Evolutionary conservation across 2,888 invertebrate genomes (phyloP).

Genomic region (Holacanthella duospinosa): DNA sequence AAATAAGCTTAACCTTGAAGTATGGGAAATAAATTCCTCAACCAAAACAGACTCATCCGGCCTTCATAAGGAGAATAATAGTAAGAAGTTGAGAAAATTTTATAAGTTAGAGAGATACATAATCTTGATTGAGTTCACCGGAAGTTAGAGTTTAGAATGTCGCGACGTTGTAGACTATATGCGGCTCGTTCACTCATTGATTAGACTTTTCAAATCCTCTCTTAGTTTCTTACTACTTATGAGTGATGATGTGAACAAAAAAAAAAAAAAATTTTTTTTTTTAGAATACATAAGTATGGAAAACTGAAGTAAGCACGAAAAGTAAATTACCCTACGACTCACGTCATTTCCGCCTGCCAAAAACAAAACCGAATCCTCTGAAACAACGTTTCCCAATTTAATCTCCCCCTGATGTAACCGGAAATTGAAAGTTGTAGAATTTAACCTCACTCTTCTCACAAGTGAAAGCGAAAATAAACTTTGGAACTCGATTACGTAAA

Average conservation of each 20-base stretch:
- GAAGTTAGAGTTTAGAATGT: constrained; percentile 2
- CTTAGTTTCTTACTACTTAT: too few species aligned
- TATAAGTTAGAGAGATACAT: not conserved
- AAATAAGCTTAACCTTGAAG: not conserved
- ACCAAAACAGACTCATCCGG: constrained; percentile 8
- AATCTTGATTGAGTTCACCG: not conserved
- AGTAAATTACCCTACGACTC: too few species aligned
- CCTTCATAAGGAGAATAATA: not conserved
- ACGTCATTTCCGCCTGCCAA: not conserved
- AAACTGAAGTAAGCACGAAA: too few species aligned
- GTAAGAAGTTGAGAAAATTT: too few species aligned
- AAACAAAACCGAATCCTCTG: not conserved
- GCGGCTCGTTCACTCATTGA: not conserved
- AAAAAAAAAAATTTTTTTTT: too few species aligned
- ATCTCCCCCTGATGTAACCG: not conserved
- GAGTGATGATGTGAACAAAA: too few species aligned
- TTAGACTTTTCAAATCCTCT: too few species aligned
- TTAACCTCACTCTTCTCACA: too few species aligned
- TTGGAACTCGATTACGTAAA: too few species aligned
- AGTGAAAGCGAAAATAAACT: too few species aligned
- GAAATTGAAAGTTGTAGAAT: not conserved
- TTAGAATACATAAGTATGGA: too few species aligned
- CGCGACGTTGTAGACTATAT: not conserved
- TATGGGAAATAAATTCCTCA: constrained; percentile 4
- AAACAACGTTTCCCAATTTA: not conserved